Percentiles rank a stretch among this genome's conserved stretches.
Evolutionary conservation across 2,888 invertebrate genomes (phyloP).

Genomic region (Papilio demoleus): DNA sequence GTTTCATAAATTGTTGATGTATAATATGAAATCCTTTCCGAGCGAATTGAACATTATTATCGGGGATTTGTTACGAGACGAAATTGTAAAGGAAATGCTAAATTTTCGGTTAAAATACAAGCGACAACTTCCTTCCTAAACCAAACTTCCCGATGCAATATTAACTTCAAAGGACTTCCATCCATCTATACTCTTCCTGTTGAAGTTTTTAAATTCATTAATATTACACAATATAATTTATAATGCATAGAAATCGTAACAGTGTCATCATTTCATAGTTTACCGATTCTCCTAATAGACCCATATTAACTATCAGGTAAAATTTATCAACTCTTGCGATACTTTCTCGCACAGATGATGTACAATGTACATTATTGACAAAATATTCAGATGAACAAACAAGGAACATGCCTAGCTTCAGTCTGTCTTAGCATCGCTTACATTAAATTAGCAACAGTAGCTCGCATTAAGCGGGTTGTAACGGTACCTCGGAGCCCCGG

Average conservation of each 20-base stretch:
- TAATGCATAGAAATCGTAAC: too few species aligned
- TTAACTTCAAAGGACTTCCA: constrained; percentile 25
- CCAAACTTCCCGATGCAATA: not conserved
- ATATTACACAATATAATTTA: not conserved
- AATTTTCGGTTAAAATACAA: constrained; percentile 10
- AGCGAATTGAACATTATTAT: too few species aligned
- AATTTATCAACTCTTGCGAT: too few species aligned
- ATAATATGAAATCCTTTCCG: too few species aligned
- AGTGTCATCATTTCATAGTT: too few species aligned
- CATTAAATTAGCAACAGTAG: constrained; percentile 33
- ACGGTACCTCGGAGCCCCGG: constrained; percentile 30
- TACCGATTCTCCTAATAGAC: too few species aligned
- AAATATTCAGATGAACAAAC: too few species aligned
- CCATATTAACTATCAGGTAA: too few species aligned
- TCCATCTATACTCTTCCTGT: not conserved
- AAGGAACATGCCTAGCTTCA: not conserved
- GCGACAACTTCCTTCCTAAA: constrained; percentile 20
- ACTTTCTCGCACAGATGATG: too few species aligned
- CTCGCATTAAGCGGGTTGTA: constrained; percentile 19
- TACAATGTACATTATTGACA: too few species aligned
- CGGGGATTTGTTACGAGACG: not conserved
- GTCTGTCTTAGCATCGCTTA: constrained; percentile 4
- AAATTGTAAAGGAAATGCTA: constrained; percentile 32
- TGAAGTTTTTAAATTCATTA: not conserved
- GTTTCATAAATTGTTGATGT: too few species aligned